Evolutionary conservation across 2,113 vertebrate species (phyloP), one percentile per base, ranked within the genome.

Genomic region (Dasypus novemcinctus): DNA sequence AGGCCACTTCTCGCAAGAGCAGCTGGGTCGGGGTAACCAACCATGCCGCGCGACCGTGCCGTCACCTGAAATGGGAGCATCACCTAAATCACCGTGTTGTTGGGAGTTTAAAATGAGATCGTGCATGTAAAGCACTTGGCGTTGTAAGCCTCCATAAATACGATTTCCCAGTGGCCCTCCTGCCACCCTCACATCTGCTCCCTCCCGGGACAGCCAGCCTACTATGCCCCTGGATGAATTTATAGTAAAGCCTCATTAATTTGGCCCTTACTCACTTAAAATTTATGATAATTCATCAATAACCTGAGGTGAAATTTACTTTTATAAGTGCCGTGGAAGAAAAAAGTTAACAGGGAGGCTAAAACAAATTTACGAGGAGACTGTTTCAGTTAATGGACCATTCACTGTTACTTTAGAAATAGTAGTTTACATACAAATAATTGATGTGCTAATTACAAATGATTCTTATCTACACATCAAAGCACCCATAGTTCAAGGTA

Each of bases 381-480:
- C 91, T 69, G 31, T 96, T 96, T 97, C 92, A 97, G 91, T 95
- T 97, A 97, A 96, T 95, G 94, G 95, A 86, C 82, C 95, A 91
- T 91, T 94, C 68, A 75, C 88, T 93, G 63, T 91, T 80, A 86
- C 93, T 96, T 97, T 95, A 94, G 91, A 92, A 94, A 96, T 83
- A 95, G 78, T 71, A 68, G 92, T 93, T 96, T 97, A 89, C 84
- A 94, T 95, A 92, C 87, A 94, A 95, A 95, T 96, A 97, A 97
- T 95, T 95, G 92, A 95, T 97, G 95, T 95, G 94, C 87, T 97
- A 95, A 97, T 98, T 97, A 96, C 92, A 96, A 94, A 91, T 96
- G 81, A 96, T 94, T 96, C 92, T 96, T 97, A 97, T 90, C 96
- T 94, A 96, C 82, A 94, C 27, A 94, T 82, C 54, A 94, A 91